Base-by-base conservation (phyloP, 2,113 vertebrate species). In the Callaeas wilsoni region DNA sequence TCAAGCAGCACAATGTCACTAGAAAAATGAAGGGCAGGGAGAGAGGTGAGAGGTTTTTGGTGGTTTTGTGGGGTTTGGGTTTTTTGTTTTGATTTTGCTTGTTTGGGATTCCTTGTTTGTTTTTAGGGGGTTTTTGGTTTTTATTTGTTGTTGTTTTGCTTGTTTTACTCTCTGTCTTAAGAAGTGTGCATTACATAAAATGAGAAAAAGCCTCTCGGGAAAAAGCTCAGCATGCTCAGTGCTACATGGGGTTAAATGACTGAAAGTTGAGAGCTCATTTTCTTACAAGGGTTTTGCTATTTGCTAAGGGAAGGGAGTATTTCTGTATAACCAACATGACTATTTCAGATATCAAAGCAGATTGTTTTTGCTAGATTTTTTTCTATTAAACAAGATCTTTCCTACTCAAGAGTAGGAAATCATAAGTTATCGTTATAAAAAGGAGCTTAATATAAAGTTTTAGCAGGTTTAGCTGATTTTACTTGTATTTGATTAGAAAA, bases 101-200 rank as follows among this genome's bases (percentile, higher is more conserved):
- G 3, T 26, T 41, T 23, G 1, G 13, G 1, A 2, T 21, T 47
- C 56, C 26, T 27, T 12, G 8, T 26, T 23, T n/a, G 18, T 27
- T 75, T 75, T 29, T 21, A 33, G 10, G 16, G 6, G 18, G 20
- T 8, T 46, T 7, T 7, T 7, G 17, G 18, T 14, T 76, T 67
- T 25, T 21, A 35, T 64, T n/a, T 55, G 2, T 5, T 56, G 3
- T 20, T 33, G 30, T 41, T 41, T 33, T 29, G 10, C 5, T 19
- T 33, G 6, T 52, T 59, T 60, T 52, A 25, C 13, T 59, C 86
- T 74, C 21, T 59, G 2, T 63, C 26, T 93, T 55, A 39, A 76
- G 41, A 29, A 49, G 12, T 12, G 6, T 12, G 6, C 21, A 23
- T 63, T 41, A 9, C 7, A 10, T 14, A 80, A 79, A 79, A 33